Evolutionary conservation across 1,140 invertebrate species (phyloP), one percentile per base, ranked within the genome.

Genomic region (Adelges cooleyi): DNA sequence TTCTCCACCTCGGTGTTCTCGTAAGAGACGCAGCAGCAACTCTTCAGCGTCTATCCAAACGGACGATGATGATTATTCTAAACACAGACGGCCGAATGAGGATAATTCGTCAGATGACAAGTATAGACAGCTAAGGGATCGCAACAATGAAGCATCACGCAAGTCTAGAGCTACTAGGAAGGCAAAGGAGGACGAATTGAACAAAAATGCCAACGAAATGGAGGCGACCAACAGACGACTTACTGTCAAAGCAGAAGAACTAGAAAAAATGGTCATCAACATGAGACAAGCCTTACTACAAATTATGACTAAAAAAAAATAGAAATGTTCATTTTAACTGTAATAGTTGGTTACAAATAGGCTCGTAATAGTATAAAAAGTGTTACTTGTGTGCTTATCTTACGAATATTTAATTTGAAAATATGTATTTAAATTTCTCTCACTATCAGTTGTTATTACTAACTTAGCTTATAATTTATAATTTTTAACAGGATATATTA

Each of bases 141-240:
- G 85, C 69, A 88, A 88, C 72, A 88, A 88, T 71, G 84, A 86
- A 73, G 85, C 86, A 8, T 87, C 85, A 13, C 78, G 85, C 70
- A 79, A 80, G 68, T 86, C 84, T 0, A 75, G 86, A 65, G 80
- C 82, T 75, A 86, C 86, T 66, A 81, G 85, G 62, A 86, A 86
- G 73, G 76, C 79, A 6, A 84, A 84, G 68, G 85, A 87, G 68
- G 70, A 67, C 2, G 76, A 79, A 54, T 76, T 79, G 74, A 42
- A 69, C 4, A 29, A 48, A 0, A 72, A 69, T 51, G 74, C 75
- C 0, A 65, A 69, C 5, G 67, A 75, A 15, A 66, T 80, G 22
- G 78, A 79, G 56, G 73, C 71, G 10, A 72, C 76, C 11, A 80
- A 81, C 66, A 72, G 70, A 56, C 70, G 73, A 68, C 68, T 80